Evolutionary conservation across 2,888 invertebrate species (phyloP).

Genomic region (Caenorhabditis sinica): DNA sequence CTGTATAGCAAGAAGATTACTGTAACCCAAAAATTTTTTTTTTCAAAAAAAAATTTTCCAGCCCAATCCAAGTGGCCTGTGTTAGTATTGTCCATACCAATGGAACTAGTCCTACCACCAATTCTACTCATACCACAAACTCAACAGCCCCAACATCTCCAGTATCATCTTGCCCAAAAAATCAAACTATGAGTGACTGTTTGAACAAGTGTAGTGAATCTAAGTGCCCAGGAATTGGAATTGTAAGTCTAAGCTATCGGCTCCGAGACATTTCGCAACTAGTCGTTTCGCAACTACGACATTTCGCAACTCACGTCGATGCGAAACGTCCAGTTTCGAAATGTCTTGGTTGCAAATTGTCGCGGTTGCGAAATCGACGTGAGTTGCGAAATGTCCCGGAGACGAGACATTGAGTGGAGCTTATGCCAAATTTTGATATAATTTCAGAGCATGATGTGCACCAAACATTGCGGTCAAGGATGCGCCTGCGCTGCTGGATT

Average conservation of each 20-base stretch:
- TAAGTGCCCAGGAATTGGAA: slow-evolving; percentile 42
- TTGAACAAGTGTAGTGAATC: slow-evolving; percentile 44
- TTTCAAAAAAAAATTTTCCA: slow-evolving; percentile 7
- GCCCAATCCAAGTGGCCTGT: slow-evolving; percentile 40
- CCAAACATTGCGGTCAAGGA: slow-evolving; percentile 48
- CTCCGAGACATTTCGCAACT: too few relatives aligned
- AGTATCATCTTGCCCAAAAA: slow-evolving; percentile 22
- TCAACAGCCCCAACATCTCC: too few relatives aligned
- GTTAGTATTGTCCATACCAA: slow-evolving; percentile 32
- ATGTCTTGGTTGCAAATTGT: too few relatives aligned
- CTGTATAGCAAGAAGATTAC: too few relatives aligned
- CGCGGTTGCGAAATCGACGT: too few relatives aligned
- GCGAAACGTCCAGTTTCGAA: too few relatives aligned
- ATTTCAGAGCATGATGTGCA: slow-evolving; percentile 50
- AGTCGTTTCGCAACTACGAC: too few relatives aligned
- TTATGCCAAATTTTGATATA: not conserved
- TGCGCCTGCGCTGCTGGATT: slow-evolving; percentile 42
- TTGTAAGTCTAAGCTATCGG: not conserved
- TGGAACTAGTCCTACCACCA: not conserved
- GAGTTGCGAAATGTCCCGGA: too few relatives aligned
- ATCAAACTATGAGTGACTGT: slow-evolving; percentile 42
- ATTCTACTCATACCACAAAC: not conserved
- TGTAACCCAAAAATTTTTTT: too few relatives aligned
- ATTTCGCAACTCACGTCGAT: too few relatives aligned
- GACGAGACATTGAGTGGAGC: too few relatives aligned